Evolutionary conservation across 1,140 invertebrate species (phyloP).

Genomic region (Drosophila pectinifera): DNA sequence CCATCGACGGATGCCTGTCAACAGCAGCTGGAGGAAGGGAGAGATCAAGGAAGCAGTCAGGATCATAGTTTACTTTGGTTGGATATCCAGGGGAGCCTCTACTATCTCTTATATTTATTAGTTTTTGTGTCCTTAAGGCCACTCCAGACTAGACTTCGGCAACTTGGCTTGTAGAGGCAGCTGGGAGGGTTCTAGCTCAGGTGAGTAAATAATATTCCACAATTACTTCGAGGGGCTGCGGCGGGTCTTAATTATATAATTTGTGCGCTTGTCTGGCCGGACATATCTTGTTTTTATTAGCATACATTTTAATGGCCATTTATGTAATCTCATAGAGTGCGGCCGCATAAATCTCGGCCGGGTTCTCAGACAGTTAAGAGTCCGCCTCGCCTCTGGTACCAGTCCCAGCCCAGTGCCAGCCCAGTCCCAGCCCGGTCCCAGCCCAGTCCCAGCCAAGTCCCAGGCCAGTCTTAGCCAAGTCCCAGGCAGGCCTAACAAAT

Average conservation of each 20-base stretch:
- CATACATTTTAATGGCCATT: slow-evolving; percentile 78
- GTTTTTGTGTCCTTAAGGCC: too few relatives aligned
- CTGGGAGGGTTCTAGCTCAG: slow-evolving; percentile 5
- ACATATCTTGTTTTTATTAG: slow-evolving; percentile 72
- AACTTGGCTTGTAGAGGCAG: too few relatives aligned
- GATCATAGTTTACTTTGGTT: too few relatives aligned
- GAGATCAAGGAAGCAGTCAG: too few relatives aligned
- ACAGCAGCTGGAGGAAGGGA: too few relatives aligned
- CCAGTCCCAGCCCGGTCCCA: too few relatives aligned
- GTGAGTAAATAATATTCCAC: slow-evolving; percentile 31
- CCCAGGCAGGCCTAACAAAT: slow-evolving; percentile 55
- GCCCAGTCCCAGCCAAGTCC: too few relatives aligned
- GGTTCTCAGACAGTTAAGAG: slow-evolving; percentile 66
- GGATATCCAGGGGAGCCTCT: too few relatives aligned
- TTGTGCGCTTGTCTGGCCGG: slow-evolving; percentile 46
- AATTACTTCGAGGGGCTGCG: not conserved
- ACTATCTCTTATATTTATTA: too few relatives aligned
- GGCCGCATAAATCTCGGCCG: slow-evolving; percentile 59
- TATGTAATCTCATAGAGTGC: slow-evolving; percentile 80
- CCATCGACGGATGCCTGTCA: too few relatives aligned
- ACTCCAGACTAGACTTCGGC: too few relatives aligned
- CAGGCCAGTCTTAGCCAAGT: not conserved
- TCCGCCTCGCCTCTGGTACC: slow-evolving; percentile 1
- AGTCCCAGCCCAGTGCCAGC: not conserved
- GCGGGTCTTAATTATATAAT: slow-evolving; percentile 71